Evolutionary conservation across 2,797 vertebrate species (phyloP).

Genomic region (Enteromius fasciolatus): DNA sequence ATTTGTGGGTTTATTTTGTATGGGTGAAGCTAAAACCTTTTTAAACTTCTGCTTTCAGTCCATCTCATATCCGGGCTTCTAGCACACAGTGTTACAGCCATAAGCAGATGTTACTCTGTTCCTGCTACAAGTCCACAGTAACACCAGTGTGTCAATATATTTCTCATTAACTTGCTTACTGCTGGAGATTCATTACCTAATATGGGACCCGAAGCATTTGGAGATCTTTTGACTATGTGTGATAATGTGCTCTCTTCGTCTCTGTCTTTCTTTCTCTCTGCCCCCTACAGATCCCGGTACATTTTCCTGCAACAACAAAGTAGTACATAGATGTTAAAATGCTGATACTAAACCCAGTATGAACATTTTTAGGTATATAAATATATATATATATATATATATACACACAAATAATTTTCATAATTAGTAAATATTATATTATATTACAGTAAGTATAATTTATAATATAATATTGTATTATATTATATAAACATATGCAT

Average conservation of each 20-base stretch:
- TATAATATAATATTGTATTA: neutral
- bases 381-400: too few species aligned
- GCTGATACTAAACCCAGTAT: neutral
- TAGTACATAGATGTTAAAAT: constrained; percentile 63
- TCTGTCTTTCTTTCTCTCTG: constrained; percentile 54
- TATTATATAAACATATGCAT: neutral
- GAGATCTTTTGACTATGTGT: constrained; percentile 94
- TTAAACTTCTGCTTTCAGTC: constrained; percentile 22
- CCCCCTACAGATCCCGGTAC: constrained; percentile 57
- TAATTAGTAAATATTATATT: neutral
- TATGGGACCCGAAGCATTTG: constrained; percentile 91
- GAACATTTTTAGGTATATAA: too few species aligned
- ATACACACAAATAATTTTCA: neutral
- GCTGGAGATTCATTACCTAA: constrained; percentile 89
- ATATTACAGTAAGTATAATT: too few species aligned
- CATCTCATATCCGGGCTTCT: constrained; percentile 18
- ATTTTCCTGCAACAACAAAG: constrained; percentile 64
- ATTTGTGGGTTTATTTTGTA: neutral
- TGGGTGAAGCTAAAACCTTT: neutral
- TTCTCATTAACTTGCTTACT: constrained; percentile 83
- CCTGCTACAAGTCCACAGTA: constrained; percentile 72
- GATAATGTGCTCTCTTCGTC: constrained; percentile 84
- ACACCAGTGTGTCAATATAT: constrained; percentile 87
- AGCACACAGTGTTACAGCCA: constrained; percentile 29
- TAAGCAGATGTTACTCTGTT: constrained; percentile 66